phyloP scores from a whole-genome alignment of 2,797 vertebrate species.

The Thalassophryne amazonica region DNA sequence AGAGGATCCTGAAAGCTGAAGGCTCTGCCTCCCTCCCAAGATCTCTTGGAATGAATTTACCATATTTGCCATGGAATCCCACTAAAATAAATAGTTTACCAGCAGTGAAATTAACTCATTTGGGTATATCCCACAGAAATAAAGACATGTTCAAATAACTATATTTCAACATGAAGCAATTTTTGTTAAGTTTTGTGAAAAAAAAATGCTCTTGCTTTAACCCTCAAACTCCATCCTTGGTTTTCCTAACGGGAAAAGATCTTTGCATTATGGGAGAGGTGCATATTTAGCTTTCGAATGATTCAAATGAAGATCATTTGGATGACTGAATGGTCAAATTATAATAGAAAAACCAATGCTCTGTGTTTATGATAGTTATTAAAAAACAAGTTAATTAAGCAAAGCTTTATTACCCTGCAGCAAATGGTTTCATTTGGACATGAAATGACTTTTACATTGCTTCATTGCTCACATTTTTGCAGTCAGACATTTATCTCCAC shows the following conservation, averaged over 20 bases:
- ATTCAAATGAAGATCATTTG: slow-evolving; percentile 25
- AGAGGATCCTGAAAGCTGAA: too few relatives aligned
- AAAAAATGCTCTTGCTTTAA: too few relatives aligned
- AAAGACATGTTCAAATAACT: too few relatives aligned
- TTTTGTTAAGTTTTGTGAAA: too few relatives aligned
- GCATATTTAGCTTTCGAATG: slow-evolving; percentile 33
- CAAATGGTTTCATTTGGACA: slow-evolving; percentile 49
- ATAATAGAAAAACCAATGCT: slow-evolving; percentile 54
- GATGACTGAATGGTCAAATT: slow-evolving; percentile 46
- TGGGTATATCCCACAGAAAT: too few relatives aligned
- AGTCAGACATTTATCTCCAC: slow-evolving; percentile 33
- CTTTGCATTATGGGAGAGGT: slow-evolving; percentile 11
- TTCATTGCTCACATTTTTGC: slow-evolving; percentile 43
- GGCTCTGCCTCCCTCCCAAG: too few relatives aligned
- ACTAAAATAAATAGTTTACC: too few relatives aligned
- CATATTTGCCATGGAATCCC: too few relatives aligned
- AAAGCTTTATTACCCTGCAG: slow-evolving; percentile 30
- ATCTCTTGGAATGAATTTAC: too few relatives aligned
- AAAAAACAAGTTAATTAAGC: slow-evolving; percentile 59
- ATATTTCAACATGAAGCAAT: too few relatives aligned
- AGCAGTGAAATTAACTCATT: too few relatives aligned
- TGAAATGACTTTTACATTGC: slow-evolving; percentile 53
- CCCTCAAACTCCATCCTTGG: too few relatives aligned
- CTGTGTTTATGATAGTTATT: slow-evolving; percentile 42
- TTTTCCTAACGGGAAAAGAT: neutral